Evolutionary conservation across 2,888 invertebrate species (phyloP).

Genomic region (Monochamus alternatus): DNA sequence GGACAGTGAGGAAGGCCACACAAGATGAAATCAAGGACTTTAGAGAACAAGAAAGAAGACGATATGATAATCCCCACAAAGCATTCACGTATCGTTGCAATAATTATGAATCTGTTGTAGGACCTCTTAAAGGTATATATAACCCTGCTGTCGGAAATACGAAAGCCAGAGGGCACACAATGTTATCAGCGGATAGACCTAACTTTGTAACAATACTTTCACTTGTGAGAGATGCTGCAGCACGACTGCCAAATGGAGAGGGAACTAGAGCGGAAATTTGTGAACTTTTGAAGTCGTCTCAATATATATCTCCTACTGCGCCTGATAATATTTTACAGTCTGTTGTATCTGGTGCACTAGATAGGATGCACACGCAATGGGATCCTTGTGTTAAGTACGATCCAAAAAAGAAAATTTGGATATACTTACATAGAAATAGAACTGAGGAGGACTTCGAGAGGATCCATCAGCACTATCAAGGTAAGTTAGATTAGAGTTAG

Average conservation of each 20-base stretch:
- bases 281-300: slow-evolving; percentile 83
- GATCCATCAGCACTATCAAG: slow-evolving; percentile 80
- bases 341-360: slow-evolving; percentile 92
- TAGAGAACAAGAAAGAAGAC: slow-evolving; percentile 84
- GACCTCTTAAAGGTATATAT: slow-evolving; percentile 80
- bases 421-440: slow-evolving; percentile 89
- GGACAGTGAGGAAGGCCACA: slow-evolving; percentile 88
- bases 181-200: slow-evolving; percentile 87
- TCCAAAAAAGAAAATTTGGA: slow-evolving; percentile 93
- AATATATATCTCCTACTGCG: slow-evolving; percentile 74
- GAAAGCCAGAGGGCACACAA: slow-evolving; percentile 86
- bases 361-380: slow-evolving; percentile 90
- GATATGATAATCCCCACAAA: slow-evolving; percentile 92
- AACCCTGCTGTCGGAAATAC: slow-evolving; percentile 75
- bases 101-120: slow-evolving; percentile 88
- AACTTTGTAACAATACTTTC: slow-evolving; percentile 93
- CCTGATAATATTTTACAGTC: slow-evolving; percentile 82
- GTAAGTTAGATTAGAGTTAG: slow-evolving; percentile 51
- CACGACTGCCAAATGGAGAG: slow-evolving; percentile 94
- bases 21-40: slow-evolving; percentile 84
- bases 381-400: slow-evolving; percentile 97
- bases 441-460: slow-evolving; percentile 77
- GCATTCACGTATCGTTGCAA: slow-evolving; percentile 89
- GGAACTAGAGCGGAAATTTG: slow-evolving; percentile 94
- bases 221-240: slow-evolving; percentile 94